Base-by-base conservation (phyloP, 2,888 invertebrate genomes). In the Rhaphigaster nebulosa region DNA sequence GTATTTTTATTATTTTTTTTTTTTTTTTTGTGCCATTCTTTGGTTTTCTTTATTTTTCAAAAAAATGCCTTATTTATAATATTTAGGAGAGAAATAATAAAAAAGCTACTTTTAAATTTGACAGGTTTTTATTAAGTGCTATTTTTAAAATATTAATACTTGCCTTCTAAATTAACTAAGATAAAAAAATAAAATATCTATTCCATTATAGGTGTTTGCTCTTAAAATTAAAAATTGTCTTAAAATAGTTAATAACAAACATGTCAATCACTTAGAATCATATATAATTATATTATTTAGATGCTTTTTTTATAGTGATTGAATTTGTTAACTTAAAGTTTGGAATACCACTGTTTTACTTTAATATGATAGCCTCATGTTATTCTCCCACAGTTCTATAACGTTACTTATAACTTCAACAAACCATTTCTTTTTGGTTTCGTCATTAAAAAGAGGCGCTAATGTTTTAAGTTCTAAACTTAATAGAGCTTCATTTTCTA, bases 391-490 rank as follows among this genome's bases (percentile, higher is more conserved):
- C 92, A 98, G 94, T 94, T 97, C 97, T 94, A 97, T 95, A 94
- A 97, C 97, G 95, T 98, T 98, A 94, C 97, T 97, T 93, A 98
- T 95, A 91, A 97, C 97, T 94, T 98, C 97, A 92, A 97, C 96
- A 93, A 97, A 98, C 97, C 97, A 98, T 93, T 96, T 95, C 93
- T 96, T 95, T 93, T 97, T 97, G 76, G 95, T 94, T 6, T 95
- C 95, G 92, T 97, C 96, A 92, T 96, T 96, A 93, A 98, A 97
- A 13, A 96, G 96, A 23, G 97, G 96, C 91, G 97, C 95, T 92
- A 98, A 94, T 87, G 97, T 96, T 93, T 96, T 96, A 93, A 98
- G 94, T 93, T 97, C 96, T 93, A 98, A 94, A 93, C 97, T 97
- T 91, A 98, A 94, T 92, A 98, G 95, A 50, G 98, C 98, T 94